Conservation (phyloP, 2,888 invertebrate species). For the Phoenoteleia sp. region DNA sequence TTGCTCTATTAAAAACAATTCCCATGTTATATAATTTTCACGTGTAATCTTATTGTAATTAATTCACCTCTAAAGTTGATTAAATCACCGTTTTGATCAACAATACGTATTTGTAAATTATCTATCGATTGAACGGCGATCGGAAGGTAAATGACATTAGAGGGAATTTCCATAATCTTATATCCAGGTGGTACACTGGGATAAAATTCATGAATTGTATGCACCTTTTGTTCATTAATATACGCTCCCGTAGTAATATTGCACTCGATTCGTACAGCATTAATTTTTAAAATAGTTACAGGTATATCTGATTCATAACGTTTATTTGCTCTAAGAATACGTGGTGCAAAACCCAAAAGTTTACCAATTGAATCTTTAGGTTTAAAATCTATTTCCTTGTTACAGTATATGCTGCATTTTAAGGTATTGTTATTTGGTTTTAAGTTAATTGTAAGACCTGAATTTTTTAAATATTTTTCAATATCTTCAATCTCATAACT, state of each 20-base stretch:
- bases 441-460: constrained; percentile 24
- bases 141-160: constrained; percentile 73
- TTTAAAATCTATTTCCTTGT: constrained; percentile 50
- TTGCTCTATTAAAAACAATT: constrained; percentile 23
- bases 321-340: constrained; percentile 44
- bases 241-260: constrained; percentile 30
- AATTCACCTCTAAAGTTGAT: constrained; percentile 72
- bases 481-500: constrained; percentile 81
- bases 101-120: constrained; percentile 70
- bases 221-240: constrained; percentile 20
- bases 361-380: constrained; percentile 50
- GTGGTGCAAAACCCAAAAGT: constrained; percentile 65
- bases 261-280: constrained; percentile 42
- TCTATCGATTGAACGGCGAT: constrained; percentile 62
- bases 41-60: constrained; percentile 70
- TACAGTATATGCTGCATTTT: constrained; percentile 47
- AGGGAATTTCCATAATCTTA: constrained; percentile 79
- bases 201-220: constrained; percentile 40
- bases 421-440: constrained; percentile 69
- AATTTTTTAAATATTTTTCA: constrained; percentile 68
- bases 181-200: constrained; percentile 75
- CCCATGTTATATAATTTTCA: constrained; percentile 58
- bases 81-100: constrained; percentile 72
- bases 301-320: constrained; percentile 16
- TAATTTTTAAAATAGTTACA: constrained; percentile 50